Base-by-base conservation (phyloP, 1,140 invertebrate genomes). In the Zaprionus tsacasi region DNA sequence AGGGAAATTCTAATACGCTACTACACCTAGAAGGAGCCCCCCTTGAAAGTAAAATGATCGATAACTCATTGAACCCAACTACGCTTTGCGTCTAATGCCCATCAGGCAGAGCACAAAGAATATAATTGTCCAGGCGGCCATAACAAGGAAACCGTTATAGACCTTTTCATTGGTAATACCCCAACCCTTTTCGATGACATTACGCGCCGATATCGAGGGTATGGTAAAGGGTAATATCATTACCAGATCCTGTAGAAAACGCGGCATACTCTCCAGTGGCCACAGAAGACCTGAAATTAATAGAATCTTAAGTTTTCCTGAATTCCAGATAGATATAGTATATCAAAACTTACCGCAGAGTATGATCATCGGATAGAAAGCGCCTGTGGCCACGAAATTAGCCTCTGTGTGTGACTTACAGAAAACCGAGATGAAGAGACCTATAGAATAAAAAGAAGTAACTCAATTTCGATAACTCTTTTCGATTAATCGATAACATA, bases 331-430 rank as follows among this genome's bases (percentile, higher is more conserved):
- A 3, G 3, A 8, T 43, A 35, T 0, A 40, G 65, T 13, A 21
- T n/a, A 21, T 21, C 21, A 2, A 60, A 15, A 94, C 94, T 93
- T 93, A 97, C 97, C 97, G 91, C 96, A 96, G 0, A 97, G 92
- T 54, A 98, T 90, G 66, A 98, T 95, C 93, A 97, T 95, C 0
- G 97, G 97, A 89, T 98, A 98, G 85, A 98, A 98, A 60, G 95
- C 96, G 1, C 97, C 97, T 0, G 97, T 95, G 6, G 97, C 94
- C 17, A 97, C 93, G 90, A 97, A 97, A 93, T 98, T 97, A 0
- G 97, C 96, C 66, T 96, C 93, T 0, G 94, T 95, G 77, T 97
- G 97, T 38, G 96, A 95, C 11, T 95, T 94, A 78, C 96, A 97
- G 27, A 96, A 92, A 0, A 97, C 94, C 0, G 97, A 98, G 40